Conservation (phyloP, 2,888 invertebrate species). For the Catocala sponsa region DNA sequence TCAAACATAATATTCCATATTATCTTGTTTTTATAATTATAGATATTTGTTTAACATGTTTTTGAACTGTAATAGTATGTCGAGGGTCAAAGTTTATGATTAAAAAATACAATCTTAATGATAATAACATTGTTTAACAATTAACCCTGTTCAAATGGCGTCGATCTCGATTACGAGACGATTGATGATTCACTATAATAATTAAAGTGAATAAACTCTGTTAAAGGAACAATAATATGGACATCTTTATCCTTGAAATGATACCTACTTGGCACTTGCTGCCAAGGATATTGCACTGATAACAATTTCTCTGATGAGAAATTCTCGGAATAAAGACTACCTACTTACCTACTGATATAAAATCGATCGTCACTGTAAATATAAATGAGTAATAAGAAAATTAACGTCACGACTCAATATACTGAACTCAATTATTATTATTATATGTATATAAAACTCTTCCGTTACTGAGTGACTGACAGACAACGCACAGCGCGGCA, state of each 20-base stretch:
- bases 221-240: slow-evolving; percentile 30
- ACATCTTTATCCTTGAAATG: slow-evolving; percentile 12
- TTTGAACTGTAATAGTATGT: background rate
- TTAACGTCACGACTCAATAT: no score
- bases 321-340: background rate
- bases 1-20: background rate
- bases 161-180: slow-evolving; percentile 8
- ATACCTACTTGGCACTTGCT: background rate
- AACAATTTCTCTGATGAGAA: background rate
- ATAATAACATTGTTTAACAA: slow-evolving; percentile 22
- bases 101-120: no score
- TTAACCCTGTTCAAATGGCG: slow-evolving; percentile 15
- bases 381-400: no score
- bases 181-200: slow-evolving; percentile 23
- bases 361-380: no score
- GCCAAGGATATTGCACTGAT: background rate
- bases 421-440: no score
- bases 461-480: no score
- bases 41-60: slow-evolving; percentile 2
- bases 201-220: slow-evolving; percentile 18
- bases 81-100: slow-evolving; percentile 15
- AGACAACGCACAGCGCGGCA: no score
- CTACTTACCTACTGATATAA: no score
- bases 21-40: background rate
- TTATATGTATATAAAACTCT: no score